Conservation (phyloP, 1,140 invertebrate genomes). For the Anoplolepis gracilipes region DNA sequence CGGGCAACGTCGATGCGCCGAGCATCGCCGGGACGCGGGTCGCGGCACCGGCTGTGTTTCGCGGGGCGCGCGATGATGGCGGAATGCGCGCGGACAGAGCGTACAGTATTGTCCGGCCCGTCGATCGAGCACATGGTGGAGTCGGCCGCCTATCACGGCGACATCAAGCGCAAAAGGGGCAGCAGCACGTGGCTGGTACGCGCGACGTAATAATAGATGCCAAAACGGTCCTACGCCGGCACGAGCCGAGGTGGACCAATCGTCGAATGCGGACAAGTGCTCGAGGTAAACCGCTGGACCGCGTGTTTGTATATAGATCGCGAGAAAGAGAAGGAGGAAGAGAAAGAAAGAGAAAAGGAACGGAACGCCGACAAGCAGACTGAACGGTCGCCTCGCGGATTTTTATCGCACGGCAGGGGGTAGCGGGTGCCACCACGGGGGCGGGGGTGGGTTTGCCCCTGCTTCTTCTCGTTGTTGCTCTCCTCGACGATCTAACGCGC, state of each 20-base stretch:
- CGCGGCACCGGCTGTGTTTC: slow-evolving; percentile 20
- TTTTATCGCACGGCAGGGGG: slow-evolving; percentile 78
- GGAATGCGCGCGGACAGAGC: slow-evolving; percentile 61
- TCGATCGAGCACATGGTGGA: slow-evolving; percentile 52
- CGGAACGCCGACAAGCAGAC: slow-evolving; percentile 74
- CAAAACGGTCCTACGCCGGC: slow-evolving; percentile 56
- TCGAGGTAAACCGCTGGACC: background rate
- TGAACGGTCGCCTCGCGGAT: slow-evolving; percentile 79
- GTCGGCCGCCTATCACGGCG: slow-evolving; percentile 33
- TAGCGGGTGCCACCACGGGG: slow-evolving; percentile 81
- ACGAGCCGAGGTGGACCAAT: slow-evolving; percentile 58
- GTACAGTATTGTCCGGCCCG: slow-evolving; percentile 46
- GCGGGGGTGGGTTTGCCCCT: slow-evolving; percentile 81
- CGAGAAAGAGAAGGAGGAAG: slow-evolving; percentile 26
- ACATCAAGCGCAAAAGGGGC: slow-evolving; percentile 37
- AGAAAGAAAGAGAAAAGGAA: slow-evolving; percentile 31
- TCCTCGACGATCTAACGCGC: slow-evolving; percentile 76
- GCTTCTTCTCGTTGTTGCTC: slow-evolving; percentile 81
- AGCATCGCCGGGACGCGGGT: slow-evolving; percentile 17
- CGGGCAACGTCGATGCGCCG: background rate
- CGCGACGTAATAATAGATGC: slow-evolving; percentile 70
- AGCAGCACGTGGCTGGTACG: slow-evolving; percentile 30
- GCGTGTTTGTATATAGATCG: slow-evolving; percentile 65
- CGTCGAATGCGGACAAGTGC: slow-evolving; percentile 37
- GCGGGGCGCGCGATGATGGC: slow-evolving; percentile 68